Evolutionary conservation across 1,140 invertebrate species (phyloP).

Genomic region (Sweltsa coloradensis): DNA sequence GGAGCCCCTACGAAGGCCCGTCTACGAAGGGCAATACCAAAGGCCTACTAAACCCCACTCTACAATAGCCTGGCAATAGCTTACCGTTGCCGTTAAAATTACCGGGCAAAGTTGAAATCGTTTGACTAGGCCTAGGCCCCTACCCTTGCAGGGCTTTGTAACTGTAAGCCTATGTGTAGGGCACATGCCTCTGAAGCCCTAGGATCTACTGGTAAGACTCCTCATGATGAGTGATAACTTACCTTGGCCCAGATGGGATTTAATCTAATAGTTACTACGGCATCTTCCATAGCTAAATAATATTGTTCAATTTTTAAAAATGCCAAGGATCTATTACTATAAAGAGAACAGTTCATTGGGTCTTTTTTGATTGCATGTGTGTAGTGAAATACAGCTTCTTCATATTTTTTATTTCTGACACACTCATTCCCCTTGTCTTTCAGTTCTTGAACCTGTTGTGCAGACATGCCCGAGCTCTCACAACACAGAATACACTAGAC

Average conservation of each 20-base stretch:
- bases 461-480: no score
- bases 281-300: constrained; percentile 65
- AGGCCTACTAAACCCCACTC: no score
- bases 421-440: constrained; percentile 66
- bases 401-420: constrained; percentile 55
- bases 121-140: no score
- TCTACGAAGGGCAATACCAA: no score
- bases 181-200: no score
- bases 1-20: no score
- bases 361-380: constrained; percentile 67
- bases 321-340: constrained; percentile 67
- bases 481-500: no score
- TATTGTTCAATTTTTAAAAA: constrained; percentile 67
- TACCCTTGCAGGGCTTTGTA: no score
- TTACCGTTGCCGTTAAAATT: no score
- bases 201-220: not conserved
- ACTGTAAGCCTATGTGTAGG: no score
- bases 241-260: constrained; percentile 73
- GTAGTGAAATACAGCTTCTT: constrained; percentile 67
- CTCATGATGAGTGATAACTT: constrained; percentile 13
- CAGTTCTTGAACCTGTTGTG: constrained; percentile 33
- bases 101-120: no score
- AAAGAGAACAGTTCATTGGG: constrained; percentile 52
- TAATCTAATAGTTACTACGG: constrained; percentile 55
- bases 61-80: no score